Evolutionary conservation across 1,140 invertebrate genomes (phyloP).

Genomic region (Sitophilus oryzae): DNA sequence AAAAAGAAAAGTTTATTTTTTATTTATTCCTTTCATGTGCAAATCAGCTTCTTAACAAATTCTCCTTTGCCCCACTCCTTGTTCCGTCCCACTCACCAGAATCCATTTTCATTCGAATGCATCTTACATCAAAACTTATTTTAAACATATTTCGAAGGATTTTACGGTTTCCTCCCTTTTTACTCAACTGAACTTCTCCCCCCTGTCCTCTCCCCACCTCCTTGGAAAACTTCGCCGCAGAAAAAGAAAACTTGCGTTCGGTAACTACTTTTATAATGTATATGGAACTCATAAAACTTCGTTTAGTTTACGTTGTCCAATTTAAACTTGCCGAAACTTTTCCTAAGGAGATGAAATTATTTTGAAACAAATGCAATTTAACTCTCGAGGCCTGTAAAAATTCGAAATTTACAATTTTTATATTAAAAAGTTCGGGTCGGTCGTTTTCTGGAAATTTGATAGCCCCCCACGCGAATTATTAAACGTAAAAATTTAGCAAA

Average conservation of each 20-base stretch:
- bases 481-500: background rate
- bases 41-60: constrained; percentile 2
- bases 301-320: constrained; percentile 33
- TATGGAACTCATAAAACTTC: constrained; percentile 38
- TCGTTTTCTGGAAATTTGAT: background rate
- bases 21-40: constrained; percentile 1
- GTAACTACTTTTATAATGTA: constrained; percentile 40
- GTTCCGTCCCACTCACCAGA: background rate
- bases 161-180: constrained; percentile 8
- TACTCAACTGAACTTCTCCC: too few species aligned
- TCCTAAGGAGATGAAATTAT: constrained; percentile 35
- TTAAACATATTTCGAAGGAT: constrained; percentile 14
- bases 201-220: background rate
- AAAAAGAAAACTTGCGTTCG: constrained; percentile 24
- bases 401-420: constrained; percentile 26
- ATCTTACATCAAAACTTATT: constrained; percentile 11
- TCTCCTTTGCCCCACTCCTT: background rate
- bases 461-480: background rate
- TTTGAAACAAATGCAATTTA: constrained; percentile 38
- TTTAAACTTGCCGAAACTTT: constrained; percentile 24
- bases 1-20: constrained; percentile 3
- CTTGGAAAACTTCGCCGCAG: constrained; percentile 6
- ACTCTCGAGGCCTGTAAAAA: constrained; percentile 22
- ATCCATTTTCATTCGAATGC: constrained; percentile 1
- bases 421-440: constrained; percentile 10